Evolutionary conservation across 2,888 invertebrate species (phyloP).

Genomic region (Sphaeridia pumilis): DNA sequence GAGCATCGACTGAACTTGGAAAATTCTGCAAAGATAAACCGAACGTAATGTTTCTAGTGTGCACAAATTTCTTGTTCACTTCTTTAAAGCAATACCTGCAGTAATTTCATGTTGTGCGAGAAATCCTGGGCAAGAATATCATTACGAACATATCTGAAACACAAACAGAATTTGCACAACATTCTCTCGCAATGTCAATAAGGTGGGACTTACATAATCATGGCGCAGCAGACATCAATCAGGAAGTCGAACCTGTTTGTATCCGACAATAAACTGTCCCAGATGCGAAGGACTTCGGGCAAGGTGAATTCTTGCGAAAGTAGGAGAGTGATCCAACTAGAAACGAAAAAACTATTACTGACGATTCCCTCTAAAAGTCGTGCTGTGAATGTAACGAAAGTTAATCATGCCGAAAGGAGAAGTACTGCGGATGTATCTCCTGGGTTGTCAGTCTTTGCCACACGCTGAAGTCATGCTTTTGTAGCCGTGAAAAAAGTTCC

Average conservation of each 20-base stretch:
- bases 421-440: constrained; percentile 72
- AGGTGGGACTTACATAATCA: constrained; percentile 71
- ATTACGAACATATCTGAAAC: constrained; percentile 63
- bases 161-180: constrained; percentile 18
- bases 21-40: constrained; percentile 50
- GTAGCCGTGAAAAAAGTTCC: constrained; percentile 61
- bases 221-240: constrained; percentile 86
- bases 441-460: constrained; percentile 65
- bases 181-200: background rate
- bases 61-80: too few species aligned
- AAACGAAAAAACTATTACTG: constrained; percentile 2
- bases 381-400: background rate
- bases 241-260: constrained; percentile 78
- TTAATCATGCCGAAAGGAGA: constrained; percentile 25
- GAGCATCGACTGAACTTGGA: constrained; percentile 70
- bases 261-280: constrained; percentile 94
- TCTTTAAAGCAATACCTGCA: constrained; percentile 51
- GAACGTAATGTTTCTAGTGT: background rate
- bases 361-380: background rate
- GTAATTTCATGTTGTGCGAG: constrained; percentile 80
- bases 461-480: constrained; percentile 61
- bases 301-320: constrained; percentile 95
- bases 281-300: constrained; percentile 91
- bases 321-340: constrained; percentile 84
- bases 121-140: constrained; percentile 79